Conservation (phyloP, 1,140 invertebrate genomes). For the Drosophila varians region DNA sequence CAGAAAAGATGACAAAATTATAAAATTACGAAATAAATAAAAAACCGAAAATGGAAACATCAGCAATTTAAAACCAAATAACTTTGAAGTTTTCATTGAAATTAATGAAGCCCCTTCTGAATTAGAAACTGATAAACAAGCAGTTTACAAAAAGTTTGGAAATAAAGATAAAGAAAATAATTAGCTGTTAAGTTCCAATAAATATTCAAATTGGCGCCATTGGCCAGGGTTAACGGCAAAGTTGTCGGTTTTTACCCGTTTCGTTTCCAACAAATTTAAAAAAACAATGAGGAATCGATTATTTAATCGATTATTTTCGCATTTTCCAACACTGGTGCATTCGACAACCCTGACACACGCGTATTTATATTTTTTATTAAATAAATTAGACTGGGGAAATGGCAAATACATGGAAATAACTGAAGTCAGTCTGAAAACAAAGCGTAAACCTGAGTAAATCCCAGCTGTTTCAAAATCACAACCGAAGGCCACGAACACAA, state of each 20-base stretch:
- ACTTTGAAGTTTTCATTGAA: constrained; percentile 7
- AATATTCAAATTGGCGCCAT: too few species aligned
- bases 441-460: not conserved
- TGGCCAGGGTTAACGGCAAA: too few species aligned
- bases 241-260: too few species aligned
- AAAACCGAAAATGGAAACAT: constrained; percentile 17
- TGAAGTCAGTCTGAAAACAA: not conserved
- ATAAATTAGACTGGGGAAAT: not conserved
- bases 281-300: too few species aligned
- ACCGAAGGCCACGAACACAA: constrained; percentile 12
- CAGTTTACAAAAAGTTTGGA: not conserved
- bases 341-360: not conserved
- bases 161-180: not conserved
- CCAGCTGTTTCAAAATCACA: not conserved
- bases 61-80: not conserved
- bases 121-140: not conserved
- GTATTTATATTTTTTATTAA: not conserved
- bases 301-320: too few species aligned
- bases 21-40: constrained; percentile 18
- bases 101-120: constrained; percentile 5
- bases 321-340: not conserved
- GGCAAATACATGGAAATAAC: not conserved
- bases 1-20: constrained; percentile 37
- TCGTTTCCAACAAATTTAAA: too few species aligned
- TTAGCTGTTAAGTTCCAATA: too few species aligned